These are phyloP conservation scores for Amphibalanus amphitrite DNA, from an alignment of 1,140 invertebrate species.

Conservation along the genomic window DNA sequence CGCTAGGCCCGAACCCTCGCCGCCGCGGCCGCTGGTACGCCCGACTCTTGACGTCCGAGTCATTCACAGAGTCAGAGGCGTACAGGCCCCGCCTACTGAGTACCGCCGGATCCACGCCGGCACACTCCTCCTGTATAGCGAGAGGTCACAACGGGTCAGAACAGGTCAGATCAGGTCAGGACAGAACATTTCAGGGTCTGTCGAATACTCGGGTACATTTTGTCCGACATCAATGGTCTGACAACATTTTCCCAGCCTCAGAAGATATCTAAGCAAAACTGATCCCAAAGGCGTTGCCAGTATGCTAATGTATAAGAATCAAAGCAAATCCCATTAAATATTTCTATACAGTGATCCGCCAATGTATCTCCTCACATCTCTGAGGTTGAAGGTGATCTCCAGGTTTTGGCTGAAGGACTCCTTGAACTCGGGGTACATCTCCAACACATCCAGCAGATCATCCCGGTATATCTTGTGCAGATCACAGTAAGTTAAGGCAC, in stretches of 20 bases:
- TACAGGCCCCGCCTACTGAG: conserved; percentile 9
- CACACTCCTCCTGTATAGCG: neutral
- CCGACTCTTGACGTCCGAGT: neutral
- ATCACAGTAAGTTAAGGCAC: conserved; percentile 97
- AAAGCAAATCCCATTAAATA: no score
- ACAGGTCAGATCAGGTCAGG: conserved; percentile 2
- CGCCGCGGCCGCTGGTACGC: conserved; percentile 7
- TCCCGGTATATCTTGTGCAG: conserved; percentile 92
- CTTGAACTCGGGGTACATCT: conserved; percentile 93
- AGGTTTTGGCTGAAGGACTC: conserved; percentile 82
- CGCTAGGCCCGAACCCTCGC: conserved; percentile 28
- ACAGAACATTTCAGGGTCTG: conserved; percentile 9
- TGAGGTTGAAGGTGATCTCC: conserved; percentile 88
- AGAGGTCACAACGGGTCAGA: no score
- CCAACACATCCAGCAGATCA: conserved; percentile 89
- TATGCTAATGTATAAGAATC: no score
- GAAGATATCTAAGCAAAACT: no score
- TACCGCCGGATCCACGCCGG: conserved; percentile 10
- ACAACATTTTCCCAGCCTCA: no score
- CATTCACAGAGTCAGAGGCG: neutral
- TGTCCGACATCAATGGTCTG: no score
- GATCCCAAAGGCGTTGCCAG: no score
- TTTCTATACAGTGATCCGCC: no score
- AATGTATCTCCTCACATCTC: conserved; percentile 76
- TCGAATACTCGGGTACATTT: no score